Conservation (phyloP, 1,140 invertebrate species). For the Ephestia elutella region DNA sequence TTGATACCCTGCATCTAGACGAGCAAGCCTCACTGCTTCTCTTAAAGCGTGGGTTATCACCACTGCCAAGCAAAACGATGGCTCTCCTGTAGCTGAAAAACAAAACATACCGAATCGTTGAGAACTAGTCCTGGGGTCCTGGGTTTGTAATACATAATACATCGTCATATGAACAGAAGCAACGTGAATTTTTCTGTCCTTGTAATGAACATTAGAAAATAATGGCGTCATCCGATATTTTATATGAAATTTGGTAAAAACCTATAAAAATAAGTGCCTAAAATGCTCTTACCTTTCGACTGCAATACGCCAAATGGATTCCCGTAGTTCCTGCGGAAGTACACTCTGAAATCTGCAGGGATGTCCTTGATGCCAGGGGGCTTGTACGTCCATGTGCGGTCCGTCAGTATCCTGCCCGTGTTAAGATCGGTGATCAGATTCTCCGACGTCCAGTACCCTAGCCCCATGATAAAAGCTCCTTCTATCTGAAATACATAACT, state of each 20-base stretch:
- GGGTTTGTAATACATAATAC: no score
- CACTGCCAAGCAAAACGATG: constrained; percentile 79
- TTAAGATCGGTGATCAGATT: constrained; percentile 77
- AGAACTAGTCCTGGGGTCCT: no score
- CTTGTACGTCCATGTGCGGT: constrained; percentile 88
- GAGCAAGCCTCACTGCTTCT: constrained; percentile 77
- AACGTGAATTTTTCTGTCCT: no score
- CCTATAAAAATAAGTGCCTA: no score
- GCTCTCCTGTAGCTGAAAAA: constrained; percentile 80
- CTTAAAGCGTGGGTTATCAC: constrained; percentile 79
- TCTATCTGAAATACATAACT: constrained; percentile 14
- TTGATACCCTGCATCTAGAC: constrained; percentile 65
- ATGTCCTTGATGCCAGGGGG: constrained; percentile 87
- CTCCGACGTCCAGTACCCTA: constrained; percentile 85
- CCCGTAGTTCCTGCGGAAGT: constrained; percentile 77
- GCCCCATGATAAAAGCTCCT: constrained; percentile 88
- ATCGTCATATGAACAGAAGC: no score
- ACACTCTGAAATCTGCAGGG: constrained; percentile 85
- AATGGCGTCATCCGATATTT: no score
- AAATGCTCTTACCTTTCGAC: constrained; percentile 78
- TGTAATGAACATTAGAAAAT: no score
- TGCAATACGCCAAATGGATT: constrained; percentile 80
- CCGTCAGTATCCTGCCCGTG: constrained; percentile 79
- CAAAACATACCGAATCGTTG: no score
- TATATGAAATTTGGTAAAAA: no score